Conservation (phyloP, 2,888 invertebrate species). For the Cacoxenus indagator region DNA sequence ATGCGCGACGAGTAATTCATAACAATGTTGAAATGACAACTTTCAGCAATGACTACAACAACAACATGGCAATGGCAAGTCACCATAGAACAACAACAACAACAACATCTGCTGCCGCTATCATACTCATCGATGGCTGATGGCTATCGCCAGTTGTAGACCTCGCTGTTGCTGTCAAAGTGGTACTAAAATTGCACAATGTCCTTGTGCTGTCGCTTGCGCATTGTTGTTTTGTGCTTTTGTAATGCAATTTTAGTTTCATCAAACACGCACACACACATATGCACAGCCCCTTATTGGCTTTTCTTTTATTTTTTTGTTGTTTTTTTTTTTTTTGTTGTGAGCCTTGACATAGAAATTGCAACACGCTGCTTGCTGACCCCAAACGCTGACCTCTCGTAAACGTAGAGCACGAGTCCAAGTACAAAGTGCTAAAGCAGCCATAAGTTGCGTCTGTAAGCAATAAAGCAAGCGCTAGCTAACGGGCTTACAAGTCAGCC, state of each 20-base stretch:
- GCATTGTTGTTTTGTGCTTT: background rate
- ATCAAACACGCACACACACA: background rate
- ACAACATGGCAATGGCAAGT: background rate
- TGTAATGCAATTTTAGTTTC: constrained; percentile 1
- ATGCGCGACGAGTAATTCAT: constrained; percentile 2
- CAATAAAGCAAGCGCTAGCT: constrained; percentile 3
- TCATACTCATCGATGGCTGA: background rate
- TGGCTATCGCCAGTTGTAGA: background rate
- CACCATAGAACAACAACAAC: background rate
- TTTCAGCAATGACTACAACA: background rate
- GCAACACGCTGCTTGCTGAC: constrained; percentile 17
- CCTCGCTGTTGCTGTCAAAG: background rate
- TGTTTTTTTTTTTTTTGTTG: background rate
- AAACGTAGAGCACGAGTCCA: background rate
- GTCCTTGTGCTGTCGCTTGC: background rate
- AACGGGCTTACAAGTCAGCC: background rate
- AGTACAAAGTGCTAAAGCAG: too few species aligned
- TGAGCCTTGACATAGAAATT: constrained; percentile 27
- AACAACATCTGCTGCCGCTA: background rate
- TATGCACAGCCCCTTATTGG: background rate
- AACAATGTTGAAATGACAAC: constrained; percentile 16
- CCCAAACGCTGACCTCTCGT: constrained; percentile 12
- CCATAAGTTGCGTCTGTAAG: background rate
- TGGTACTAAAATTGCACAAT: constrained; percentile 2
- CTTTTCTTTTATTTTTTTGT: constrained; percentile 7